These are phyloP conservation scores for Eupithecia insigniata DNA, from an alignment of 2,888 invertebrate genomes.

Conservation along the genomic window DNA sequence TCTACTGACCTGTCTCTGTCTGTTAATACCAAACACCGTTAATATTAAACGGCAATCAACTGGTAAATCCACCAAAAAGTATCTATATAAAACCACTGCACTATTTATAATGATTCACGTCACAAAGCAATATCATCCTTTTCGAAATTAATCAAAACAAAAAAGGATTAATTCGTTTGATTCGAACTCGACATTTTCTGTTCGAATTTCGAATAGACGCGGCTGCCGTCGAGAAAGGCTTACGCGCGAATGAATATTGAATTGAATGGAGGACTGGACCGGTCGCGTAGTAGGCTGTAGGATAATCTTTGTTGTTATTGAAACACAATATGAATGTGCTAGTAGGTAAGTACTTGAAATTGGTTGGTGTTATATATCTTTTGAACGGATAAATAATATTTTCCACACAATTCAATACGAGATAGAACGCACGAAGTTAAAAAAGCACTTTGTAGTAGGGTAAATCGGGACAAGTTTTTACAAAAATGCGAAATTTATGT, in stretches of 20 bases:
- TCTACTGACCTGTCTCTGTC: constrained; percentile 20
- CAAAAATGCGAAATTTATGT: not conserved
- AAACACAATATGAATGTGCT: not conserved
- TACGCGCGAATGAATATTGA: constrained; percentile 74
- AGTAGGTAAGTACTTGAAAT: not conserved
- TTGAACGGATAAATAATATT: not conserved
- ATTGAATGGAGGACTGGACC: constrained; percentile 4
- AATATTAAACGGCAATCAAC: constrained; percentile 21
- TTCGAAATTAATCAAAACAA: not conserved
- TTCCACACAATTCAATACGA: not conserved
- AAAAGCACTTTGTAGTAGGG: not conserved
- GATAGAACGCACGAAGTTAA: not conserved
- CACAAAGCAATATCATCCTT: constrained; percentile 11
- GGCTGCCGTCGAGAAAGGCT: constrained; percentile 67
- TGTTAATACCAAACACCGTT: constrained; percentile 17
- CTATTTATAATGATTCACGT: constrained; percentile 18
- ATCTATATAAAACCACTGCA: constrained; percentile 15
- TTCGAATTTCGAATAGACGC: constrained; percentile 56
- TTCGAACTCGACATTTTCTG: constrained; percentile 53
- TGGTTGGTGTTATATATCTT: not conserved
- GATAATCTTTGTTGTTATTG: constrained; percentile 36
- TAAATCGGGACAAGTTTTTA: not conserved
- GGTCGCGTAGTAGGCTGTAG: constrained; percentile 32
- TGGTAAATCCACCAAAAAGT: constrained; percentile 18
- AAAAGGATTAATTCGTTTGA: constrained; percentile 20